These are phyloP conservation scores for human (Homo sapiens) DNA, from an alignment of 2,113 vertebrate species.

Conservation along the genomic window GRCh38 chr5:33023001-33023500, in stretches of 20 bases:
- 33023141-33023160: not conserved
- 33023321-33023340: not conserved
- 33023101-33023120: not conserved
- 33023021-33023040: not conserved
- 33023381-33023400: not conserved
- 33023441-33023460: conserved; percentile 47
- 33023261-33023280: not conserved
- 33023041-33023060: not conserved
- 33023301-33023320: not conserved
- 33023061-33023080: too few species aligned
- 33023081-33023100: not conserved
- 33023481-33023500: conserved; percentile 36
- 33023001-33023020: not conserved
- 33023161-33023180: not conserved
- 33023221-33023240: not conserved
- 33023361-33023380: not conserved
- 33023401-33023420: not conserved
- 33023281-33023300: not conserved
- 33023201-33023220: not conserved
- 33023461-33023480: not conserved
- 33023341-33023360: not conserved
- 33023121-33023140: not conserved
- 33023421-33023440: not conserved
- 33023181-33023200: not conserved
- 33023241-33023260: not conserved